These are phyloP conservation scores for Rhagonycha fulva DNA, from an alignment of 2,888 invertebrate species.

Conservation along the genomic window DNA sequence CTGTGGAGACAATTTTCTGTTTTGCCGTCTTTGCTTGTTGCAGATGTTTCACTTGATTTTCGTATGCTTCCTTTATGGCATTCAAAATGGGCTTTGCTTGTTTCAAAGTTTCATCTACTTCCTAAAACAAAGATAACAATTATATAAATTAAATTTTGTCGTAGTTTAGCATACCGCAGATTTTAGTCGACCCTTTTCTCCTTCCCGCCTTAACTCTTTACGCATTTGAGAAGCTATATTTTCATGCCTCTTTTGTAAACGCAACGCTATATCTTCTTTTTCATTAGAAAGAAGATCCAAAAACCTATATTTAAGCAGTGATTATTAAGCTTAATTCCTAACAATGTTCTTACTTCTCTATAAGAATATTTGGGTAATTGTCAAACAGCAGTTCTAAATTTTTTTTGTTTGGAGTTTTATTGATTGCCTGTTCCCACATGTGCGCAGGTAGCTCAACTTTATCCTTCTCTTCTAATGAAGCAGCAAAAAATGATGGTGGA, in stretches of 20 bases:
- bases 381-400: conserved; percentile 43
- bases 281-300: conserved; percentile 45
- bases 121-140: conserved; percentile 33
- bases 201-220: conserved; percentile 50
- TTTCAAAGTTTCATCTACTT: conserved; percentile 39
- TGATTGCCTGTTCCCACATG: conserved; percentile 54
- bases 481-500: conserved; percentile 48
- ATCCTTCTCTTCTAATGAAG: conserved; percentile 43
- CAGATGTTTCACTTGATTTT: conserved; percentile 33
- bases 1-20: conserved; percentile 37
- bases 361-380: conserved; percentile 46
- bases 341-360: conserved; percentile 43
- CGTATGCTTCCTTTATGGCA: conserved; percentile 43
- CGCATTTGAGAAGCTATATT: conserved; percentile 52
- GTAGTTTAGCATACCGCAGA: conserved; percentile 38
- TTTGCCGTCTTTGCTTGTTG: conserved; percentile 38
- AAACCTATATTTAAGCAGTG: conserved; percentile 39
- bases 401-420: conserved; percentile 46
- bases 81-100: conserved; percentile 40
- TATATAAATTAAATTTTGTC: background rate
- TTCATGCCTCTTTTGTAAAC: conserved; percentile 51
- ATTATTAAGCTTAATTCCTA: background rate
- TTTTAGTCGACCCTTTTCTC: conserved; percentile 43
- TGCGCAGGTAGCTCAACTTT: conserved; percentile 46
- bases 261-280: conserved; percentile 50